A percentile compares a stretch with the other conserved stretches of the same genome.
Conservation (phyloP, 2,113 vertebrate species). For the Myotis brandtii region DNA sequence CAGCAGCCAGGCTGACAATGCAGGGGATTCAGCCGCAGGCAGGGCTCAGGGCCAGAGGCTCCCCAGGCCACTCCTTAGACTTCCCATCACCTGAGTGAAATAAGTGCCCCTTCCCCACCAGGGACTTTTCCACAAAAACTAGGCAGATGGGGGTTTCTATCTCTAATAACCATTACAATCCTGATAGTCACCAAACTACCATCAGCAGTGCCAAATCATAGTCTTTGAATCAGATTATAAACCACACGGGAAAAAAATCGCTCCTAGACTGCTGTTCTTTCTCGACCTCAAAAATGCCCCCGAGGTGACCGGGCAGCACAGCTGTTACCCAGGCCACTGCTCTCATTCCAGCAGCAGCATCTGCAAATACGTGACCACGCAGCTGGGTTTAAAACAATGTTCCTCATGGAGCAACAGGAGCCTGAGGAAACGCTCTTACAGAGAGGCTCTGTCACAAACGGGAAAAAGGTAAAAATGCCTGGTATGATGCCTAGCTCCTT, state of each 20-base stretch:
- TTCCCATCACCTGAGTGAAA: not conserved
- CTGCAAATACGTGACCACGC: not conserved
- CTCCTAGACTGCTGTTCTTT: not conserved
- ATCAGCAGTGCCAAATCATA: not conserved
- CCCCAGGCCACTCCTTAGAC: not conserved
- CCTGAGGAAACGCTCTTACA: not conserved
- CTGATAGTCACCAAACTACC: not conserved
- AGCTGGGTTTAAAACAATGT: not conserved
- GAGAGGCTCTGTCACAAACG: not conserved
- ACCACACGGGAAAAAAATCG: not conserved
- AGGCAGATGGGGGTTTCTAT: not conserved
- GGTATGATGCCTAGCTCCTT: not conserved
- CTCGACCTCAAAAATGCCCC: not conserved
- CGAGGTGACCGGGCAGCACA: not conserved
- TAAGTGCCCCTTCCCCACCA: not conserved
- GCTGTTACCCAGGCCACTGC: not conserved
- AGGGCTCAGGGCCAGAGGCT: not conserved
- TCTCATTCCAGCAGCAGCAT: not conserved
- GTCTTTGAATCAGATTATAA: not conserved
- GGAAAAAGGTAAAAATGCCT: not conserved
- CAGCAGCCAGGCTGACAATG: not conserved
- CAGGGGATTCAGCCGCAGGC: not conserved
- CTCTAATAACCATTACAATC: not conserved
- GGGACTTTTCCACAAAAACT: slow-evolving; percentile 9
- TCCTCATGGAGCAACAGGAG: not conserved